Conservation (phyloP, 2,888 invertebrate genomes). For the Tiliacea aurago region DNA sequence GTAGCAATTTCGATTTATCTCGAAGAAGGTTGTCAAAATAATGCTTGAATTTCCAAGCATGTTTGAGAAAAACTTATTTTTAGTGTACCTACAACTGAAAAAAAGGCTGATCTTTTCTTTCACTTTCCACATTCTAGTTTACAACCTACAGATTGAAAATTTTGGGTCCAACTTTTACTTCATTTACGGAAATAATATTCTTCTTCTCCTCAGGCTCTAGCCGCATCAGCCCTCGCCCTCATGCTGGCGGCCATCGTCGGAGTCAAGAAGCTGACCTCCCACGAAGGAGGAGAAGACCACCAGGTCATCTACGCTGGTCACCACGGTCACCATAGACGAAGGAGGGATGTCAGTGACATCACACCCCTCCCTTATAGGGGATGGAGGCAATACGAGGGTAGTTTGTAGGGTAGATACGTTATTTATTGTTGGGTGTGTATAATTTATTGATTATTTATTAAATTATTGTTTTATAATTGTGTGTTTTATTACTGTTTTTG, state of each 20-base stretch:
- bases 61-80: no score
- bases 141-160: no score
- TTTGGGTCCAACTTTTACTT: no score
- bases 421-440: conserved; percentile 53
- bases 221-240: conserved; percentile 93
- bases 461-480: conserved; percentile 57
- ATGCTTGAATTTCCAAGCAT: no score
- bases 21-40: no score
- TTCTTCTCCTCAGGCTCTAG: conserved; percentile 87
- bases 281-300: conserved; percentile 91
- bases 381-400: conserved; percentile 81
- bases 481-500: conserved; percentile 18
- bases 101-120: no score
- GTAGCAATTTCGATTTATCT: no score
- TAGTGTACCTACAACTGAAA: no score
- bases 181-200: no score
- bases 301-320: conserved; percentile 91
- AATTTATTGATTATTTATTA: conserved; percentile 66
- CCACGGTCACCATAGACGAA: conserved; percentile 91
- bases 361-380: conserved; percentile 89
- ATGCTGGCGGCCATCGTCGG: conserved; percentile 94
- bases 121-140: no score
- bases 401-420: conserved; percentile 46
- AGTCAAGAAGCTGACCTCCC: conserved; percentile 93
- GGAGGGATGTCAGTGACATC: conserved; percentile 72